Conservation (phyloP, 1,140 invertebrate genomes). For the Camponotus pennsylvanicus region DNA sequence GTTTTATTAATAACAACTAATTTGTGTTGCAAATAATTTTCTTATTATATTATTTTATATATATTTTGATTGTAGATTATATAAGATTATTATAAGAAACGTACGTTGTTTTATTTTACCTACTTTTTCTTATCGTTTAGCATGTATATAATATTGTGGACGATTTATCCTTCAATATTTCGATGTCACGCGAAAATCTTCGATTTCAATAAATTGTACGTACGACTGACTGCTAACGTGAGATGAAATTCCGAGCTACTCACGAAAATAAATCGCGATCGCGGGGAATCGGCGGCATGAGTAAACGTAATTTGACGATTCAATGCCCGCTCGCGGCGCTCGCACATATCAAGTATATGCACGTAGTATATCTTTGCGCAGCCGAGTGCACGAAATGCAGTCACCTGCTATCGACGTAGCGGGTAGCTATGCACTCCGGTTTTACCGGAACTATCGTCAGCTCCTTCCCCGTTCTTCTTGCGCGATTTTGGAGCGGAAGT, state of each 20-base stretch:
- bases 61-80: neutral
- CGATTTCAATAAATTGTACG: conserved; percentile 37
- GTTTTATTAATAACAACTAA: conserved; percentile 14
- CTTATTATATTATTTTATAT: neutral
- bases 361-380: conserved; percentile 47
- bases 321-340: conserved; percentile 43
- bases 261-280: conserved; percentile 27
- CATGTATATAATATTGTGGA: neutral
- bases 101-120: neutral
- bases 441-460: conserved; percentile 58
- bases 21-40: neutral
- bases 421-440: conserved; percentile 59
- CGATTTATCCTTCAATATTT: conserved; percentile 47
- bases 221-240: neutral
- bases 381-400: conserved; percentile 53
- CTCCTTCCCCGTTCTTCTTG: conserved; percentile 34
- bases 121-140: too few relatives aligned
- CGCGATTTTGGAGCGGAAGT: conserved; percentile 31
- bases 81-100: neutral
- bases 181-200: conserved; percentile 21
- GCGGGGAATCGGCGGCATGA: conserved; percentile 33
- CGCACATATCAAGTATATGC: conserved; percentile 54
- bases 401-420: conserved; percentile 58
- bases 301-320: conserved; percentile 70
- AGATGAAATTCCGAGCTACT: conserved; percentile 56